Evolutionary conservation across 2,797 vertebrate genomes (phyloP).

Genomic region (Aselliscus stoliczkanus): DNA sequence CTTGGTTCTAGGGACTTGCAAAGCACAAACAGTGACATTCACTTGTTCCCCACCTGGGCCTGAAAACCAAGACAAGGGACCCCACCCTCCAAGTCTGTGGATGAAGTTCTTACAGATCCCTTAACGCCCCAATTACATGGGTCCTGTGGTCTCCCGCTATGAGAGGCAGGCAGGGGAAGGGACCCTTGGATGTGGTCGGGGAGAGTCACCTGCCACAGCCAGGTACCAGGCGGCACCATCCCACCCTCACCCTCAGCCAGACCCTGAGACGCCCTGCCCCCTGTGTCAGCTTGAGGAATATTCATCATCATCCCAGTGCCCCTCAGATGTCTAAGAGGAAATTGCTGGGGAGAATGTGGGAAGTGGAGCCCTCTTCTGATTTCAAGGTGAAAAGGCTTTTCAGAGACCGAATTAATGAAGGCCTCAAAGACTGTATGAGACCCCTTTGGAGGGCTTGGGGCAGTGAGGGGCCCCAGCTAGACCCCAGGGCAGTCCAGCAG

Average conservation of each 20-base stretch:
- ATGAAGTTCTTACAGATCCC: neutral
- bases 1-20: neutral
- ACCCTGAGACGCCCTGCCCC: neutral
- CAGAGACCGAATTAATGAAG: neutral
- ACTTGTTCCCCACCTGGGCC: neutral
- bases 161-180: neutral
- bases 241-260: accelerated
- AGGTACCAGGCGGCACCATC: neutral
- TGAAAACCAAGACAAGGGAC: neutral
- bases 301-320: neutral
- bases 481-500: neutral
- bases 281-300: neutral
- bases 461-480: neutral
- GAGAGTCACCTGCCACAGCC: neutral
- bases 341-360: accelerated
- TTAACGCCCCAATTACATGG: neutral
- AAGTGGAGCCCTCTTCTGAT: neutral
- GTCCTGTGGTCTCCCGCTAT: neutral
- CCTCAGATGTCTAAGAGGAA: neutral
- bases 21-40: neutral
- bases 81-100: neutral
- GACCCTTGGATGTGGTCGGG: accelerated
- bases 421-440: neutral
- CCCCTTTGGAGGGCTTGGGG: neutral
- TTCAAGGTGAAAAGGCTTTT: neutral